Evolutionary conservation across 2,888 invertebrate species (phyloP).

Genomic region (Conops quadrifasciatus): DNA sequence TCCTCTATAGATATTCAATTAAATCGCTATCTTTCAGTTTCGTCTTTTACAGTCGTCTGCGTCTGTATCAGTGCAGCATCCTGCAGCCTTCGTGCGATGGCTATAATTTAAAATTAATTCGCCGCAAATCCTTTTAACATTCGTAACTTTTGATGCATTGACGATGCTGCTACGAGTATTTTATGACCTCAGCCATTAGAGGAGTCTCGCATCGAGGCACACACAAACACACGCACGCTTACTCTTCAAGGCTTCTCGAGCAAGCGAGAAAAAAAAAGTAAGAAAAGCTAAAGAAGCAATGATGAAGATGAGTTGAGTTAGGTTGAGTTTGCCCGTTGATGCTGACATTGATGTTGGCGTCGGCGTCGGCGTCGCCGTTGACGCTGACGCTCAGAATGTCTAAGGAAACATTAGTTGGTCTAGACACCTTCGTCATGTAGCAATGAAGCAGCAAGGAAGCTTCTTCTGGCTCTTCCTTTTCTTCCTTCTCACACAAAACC

Average conservation of each 20-base stretch:
- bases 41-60: background rate
- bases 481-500: background rate
- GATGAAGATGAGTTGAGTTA: constrained; percentile 12
- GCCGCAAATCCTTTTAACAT: constrained; percentile 31
- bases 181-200: constrained; percentile 18
- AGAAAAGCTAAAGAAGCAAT: background rate
- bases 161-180: constrained; percentile 7
- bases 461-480: too few species aligned
- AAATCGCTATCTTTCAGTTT: constrained; percentile 3
- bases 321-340: background rate
- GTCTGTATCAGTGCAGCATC: background rate
- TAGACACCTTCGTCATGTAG: constrained; percentile 60
- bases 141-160: constrained; percentile 31
- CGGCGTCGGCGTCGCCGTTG: background rate
- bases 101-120: constrained; percentile 28
- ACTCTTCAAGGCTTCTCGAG: background rate
- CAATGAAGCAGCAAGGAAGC: background rate
- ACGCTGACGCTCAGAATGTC: constrained; percentile 31
- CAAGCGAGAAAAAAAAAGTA: background rate
- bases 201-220: constrained; percentile 19
- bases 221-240: constrained; percentile 28
- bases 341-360: too few species aligned
- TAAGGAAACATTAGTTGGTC: constrained; percentile 59
- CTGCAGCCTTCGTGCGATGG: background rate
- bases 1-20: constrained; percentile 8